Evolutionary conservation across 2,113 vertebrate genomes (phyloP), one percentile per base, ranked within the genome.

Genomic region (Anoplopoma fimbria): DNA sequence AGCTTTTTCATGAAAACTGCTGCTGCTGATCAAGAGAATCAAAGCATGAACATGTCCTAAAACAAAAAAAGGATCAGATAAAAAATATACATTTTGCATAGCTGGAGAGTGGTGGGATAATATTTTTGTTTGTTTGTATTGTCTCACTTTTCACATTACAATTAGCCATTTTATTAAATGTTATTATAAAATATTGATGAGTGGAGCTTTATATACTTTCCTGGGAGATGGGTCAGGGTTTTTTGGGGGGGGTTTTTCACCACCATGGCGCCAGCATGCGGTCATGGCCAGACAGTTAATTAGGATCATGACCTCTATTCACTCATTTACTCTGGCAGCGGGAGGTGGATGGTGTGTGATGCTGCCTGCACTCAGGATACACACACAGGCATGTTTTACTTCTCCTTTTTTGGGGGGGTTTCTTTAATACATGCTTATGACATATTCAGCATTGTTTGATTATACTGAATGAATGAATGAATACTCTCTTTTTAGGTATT

Each of bases 281-380:
- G 34, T 34, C 62, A 25, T 21, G 15, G 14, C 47, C 72, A 90
- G 86, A 90, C 83, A 65, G 42, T 74, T 75, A 86, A 84, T 82
- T 76, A 72, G 68, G 81, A 53, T 86, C 68, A 49, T 69, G 86
- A 88, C 84, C 86, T 70, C 70, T 61, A 58, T 82, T 60, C 29
- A 27, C 64, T 83, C 53, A 85, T 67, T 83, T 76, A 71, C 85
- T 85, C 19, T 63, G 40, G 29, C 77, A 75, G 70, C 1, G 19
- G 9, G 9, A 57, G 53, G 47, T 62, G 60, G 47, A 64, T 7
- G 3, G 12, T 83, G 23, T 71, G 60, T 53, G 49, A 45, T 33
- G 29, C 42, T 65, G 62, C n/a, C 17, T 57, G 45, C 27, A 31
- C 25, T 45, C 70, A 38, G 4, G 14, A 67, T n/a, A 58, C n/a